Conservation (phyloP, 1,140 invertebrate species). For the Brachionus plicatilis region DNA sequence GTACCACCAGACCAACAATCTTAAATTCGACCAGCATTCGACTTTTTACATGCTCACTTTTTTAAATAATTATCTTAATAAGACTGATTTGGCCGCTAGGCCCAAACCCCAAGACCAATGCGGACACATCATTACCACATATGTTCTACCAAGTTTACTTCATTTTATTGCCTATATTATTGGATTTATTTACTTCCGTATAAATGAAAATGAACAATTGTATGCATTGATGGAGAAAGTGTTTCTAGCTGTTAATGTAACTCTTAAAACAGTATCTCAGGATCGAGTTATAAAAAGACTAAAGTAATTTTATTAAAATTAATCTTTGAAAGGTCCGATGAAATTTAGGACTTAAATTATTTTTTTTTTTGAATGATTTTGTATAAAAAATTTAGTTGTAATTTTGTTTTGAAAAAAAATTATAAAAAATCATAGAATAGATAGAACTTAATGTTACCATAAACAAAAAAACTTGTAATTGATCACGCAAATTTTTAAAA, state of each 20-base stretch:
- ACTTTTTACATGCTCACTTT: background rate
- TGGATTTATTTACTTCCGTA: constrained; percentile 69
- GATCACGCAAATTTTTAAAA: no score
- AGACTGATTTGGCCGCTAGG: background rate
- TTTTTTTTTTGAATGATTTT: background rate
- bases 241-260: constrained; percentile 25
- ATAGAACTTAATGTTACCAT: no score
- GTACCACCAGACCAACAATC: constrained; percentile 25
- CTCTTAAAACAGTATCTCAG: constrained; percentile 21
- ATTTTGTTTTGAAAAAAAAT: no score
- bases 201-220: constrained; percentile 76
- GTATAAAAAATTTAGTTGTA: no score
- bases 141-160: constrained; percentile 69
- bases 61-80: background rate
- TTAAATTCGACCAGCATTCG: background rate
- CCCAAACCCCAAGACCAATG: constrained; percentile 42
- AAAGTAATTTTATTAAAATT: constrained; percentile 5
- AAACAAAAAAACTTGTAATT: no score
- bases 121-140: constrained; percentile 63
- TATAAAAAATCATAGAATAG: no score
- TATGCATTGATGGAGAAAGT: constrained; percentile 83
- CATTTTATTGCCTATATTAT: constrained; percentile 72
- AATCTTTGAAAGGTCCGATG: background rate
- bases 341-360: background rate
- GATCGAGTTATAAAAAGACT: constrained; percentile 21